Conservation (phyloP, 1,140 invertebrate species). For the Drosophila nikananu region DNA sequence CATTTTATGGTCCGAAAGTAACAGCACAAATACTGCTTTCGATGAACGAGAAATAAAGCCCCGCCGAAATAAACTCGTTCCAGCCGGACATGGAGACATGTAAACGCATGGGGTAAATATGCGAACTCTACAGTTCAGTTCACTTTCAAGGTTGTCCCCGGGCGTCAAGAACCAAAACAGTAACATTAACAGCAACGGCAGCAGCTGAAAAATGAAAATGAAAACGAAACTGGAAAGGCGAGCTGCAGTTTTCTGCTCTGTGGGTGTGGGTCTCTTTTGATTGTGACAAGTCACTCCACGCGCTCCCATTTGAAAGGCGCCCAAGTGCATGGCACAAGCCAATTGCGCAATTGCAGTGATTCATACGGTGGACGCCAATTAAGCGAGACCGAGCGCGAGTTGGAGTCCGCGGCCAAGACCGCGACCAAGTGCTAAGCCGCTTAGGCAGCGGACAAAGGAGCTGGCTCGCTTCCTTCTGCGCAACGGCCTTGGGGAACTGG, state of each 20-base stretch:
- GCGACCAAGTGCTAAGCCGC: slow-evolving; percentile 51
- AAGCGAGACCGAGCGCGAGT: slow-evolving; percentile 15
- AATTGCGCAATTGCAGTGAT: slow-evolving; percentile 76
- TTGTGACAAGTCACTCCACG: slow-evolving; percentile 58
- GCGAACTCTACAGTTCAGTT: slow-evolving; percentile 54
- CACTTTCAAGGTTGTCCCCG: slow-evolving; percentile 71
- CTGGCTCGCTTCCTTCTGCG: slow-evolving; percentile 69
- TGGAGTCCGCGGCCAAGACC: neutral
- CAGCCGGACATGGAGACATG: slow-evolving; percentile 51
- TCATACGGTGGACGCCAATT: slow-evolving; percentile 64
- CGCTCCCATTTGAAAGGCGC: slow-evolving; percentile 64
- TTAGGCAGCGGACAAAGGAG: slow-evolving; percentile 65
- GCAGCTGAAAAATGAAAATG: slow-evolving; percentile 26
- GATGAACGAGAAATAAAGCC: slow-evolving; percentile 23
- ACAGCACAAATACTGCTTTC: slow-evolving; percentile 39
- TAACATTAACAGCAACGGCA: slow-evolving; percentile 6
- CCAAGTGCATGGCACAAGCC: slow-evolving; percentile 66
- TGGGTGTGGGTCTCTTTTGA: slow-evolving; percentile 52
- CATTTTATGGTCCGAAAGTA: slow-evolving; percentile 41
- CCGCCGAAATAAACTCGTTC: slow-evolving; percentile 32
- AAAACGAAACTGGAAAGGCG: slow-evolving; percentile 28
- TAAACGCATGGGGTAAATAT: slow-evolving; percentile 56
- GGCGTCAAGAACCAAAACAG: slow-evolving; percentile 65
- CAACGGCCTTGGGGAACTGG: slow-evolving; percentile 53
- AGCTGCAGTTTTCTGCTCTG: slow-evolving; percentile 15